Percentiles rank a stretch among this genome's conserved stretches.
phyloP scores from a whole-genome alignment of 2,888 invertebrate species.

The Drosophila mimetica region DNA sequence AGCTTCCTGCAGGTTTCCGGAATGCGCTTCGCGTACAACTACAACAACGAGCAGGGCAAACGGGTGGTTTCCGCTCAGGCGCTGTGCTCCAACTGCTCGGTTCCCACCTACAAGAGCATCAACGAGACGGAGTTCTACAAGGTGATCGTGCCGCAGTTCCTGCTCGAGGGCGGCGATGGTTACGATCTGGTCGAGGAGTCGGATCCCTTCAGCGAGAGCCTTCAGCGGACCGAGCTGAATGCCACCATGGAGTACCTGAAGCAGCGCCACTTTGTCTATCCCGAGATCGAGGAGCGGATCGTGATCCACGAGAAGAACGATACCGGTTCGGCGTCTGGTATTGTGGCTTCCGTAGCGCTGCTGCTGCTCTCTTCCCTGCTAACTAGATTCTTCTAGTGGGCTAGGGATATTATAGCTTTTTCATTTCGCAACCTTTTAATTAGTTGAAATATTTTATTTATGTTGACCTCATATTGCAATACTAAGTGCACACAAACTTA shows the following conservation, averaged over 20 bases:
- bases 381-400: conserved; percentile 35
- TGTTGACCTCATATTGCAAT: not conserved
- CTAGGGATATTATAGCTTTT: not conserved
- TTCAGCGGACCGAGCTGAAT: conserved; percentile 86
- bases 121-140: conserved; percentile 87
- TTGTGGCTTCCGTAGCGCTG: conserved; percentile 49
- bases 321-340: conserved; percentile 34
- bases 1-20: conserved; percentile 94
- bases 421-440: not conserved
- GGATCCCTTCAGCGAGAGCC: conserved; percentile 49
- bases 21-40: conserved; percentile 89
- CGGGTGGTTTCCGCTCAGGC: conserved; percentile 88
- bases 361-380: conserved; percentile 47
- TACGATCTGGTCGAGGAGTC: conserved; percentile 63
- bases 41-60: conserved; percentile 86
- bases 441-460: too few species aligned
- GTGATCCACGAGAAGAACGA: conserved; percentile 23
- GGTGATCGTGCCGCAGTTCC: conserved; percentile 88
- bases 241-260: conserved; percentile 86
- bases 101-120: conserved; percentile 87
- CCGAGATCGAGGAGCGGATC: conserved; percentile 88
- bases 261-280: conserved; percentile 87
- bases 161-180: conserved; percentile 92
- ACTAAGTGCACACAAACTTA: not conserved
- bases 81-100: conserved; percentile 88